These are phyloP conservation scores for Ischnura elegans DNA, from an alignment of 2,888 invertebrate genomes.

Conservation along the genomic window DNA sequence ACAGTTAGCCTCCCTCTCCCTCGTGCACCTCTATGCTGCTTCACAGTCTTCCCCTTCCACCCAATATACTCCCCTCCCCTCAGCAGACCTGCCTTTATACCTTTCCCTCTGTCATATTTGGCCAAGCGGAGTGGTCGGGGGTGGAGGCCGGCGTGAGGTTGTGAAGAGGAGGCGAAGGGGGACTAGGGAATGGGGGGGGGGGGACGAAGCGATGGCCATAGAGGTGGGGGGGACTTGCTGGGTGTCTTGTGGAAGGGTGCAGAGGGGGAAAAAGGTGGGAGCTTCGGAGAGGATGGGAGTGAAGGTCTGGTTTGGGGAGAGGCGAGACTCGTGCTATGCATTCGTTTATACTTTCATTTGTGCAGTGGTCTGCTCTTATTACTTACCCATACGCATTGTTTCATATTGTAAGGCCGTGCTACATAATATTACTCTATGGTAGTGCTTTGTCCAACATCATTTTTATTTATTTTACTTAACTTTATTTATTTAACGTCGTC, in stretches of 20 bases:
- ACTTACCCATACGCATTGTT: no score
- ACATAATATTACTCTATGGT: no score
- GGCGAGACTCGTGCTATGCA: not conserved
- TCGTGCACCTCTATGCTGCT: not conserved
- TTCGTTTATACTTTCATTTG: not conserved
- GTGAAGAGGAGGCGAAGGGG: not conserved
- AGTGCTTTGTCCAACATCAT: no score
- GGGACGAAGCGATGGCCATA: constrained; percentile 49
- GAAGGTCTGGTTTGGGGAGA: no score
- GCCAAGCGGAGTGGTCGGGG: constrained; percentile 54
- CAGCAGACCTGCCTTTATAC: not conserved
- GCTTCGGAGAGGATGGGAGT: not conserved
- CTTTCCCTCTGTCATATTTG: constrained; percentile 15
- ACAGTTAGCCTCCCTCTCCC: not conserved
- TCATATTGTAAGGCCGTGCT: no score
- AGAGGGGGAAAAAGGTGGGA: not conserved
- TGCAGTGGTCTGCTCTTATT: no score
- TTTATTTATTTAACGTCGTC: no score
- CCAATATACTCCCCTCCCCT: not conserved
- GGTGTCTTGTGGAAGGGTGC: not conserved
- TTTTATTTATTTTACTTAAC: no score
- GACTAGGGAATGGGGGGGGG: constrained; percentile 55
- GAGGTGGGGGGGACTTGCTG: constrained; percentile 12
- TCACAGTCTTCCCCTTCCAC: not conserved
- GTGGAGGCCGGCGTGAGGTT: not conserved